These are phyloP conservation scores for Protophormia terraenovae DNA, from an alignment of 2,888 invertebrate species.

Conservation along the genomic window DNA sequence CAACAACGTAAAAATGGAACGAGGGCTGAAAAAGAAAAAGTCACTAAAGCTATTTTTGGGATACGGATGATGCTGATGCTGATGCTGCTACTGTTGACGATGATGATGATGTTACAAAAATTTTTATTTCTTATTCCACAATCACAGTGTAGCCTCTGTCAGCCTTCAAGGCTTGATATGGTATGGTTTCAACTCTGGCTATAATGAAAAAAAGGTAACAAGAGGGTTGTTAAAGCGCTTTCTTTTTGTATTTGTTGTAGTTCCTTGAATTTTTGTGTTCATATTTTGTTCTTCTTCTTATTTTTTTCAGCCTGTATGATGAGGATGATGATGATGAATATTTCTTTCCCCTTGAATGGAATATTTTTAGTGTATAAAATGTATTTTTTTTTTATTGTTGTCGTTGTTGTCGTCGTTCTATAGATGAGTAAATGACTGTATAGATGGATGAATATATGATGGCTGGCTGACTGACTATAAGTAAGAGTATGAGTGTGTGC, in stretches of 20 bases:
- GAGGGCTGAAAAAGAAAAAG: conserved; percentile 1
- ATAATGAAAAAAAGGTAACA: conserved; percentile 22
- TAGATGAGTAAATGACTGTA: conserved; percentile 25
- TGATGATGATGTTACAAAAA: conserved; percentile 24
- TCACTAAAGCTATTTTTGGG: conserved; percentile 48
- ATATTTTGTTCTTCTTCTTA: conserved; percentile 14
- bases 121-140: conserved; percentile 41
- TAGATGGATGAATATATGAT: neutral
- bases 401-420: conserved; percentile 4
- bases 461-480: conserved; percentile 25
- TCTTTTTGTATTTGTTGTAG: conserved; percentile 12
- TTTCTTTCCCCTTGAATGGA: conserved; percentile 53
- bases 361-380: conserved; percentile 44
- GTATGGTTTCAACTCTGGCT: neutral
- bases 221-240: conserved; percentile 49
- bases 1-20: neutral
- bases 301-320: neutral
- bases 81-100: neutral
- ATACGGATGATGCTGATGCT: neutral
- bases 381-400: conserved; percentile 16
- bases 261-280: conserved; percentile 29
- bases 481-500: neutral
- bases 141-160: neutral
- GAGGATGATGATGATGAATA: conserved; percentile 54
- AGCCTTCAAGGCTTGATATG: neutral